Percentiles rank a stretch among this genome's conserved stretches.
Evolutionary conservation across 2,888 invertebrate species (phyloP).

Genomic region (Limnephilus lunatus): DNA sequence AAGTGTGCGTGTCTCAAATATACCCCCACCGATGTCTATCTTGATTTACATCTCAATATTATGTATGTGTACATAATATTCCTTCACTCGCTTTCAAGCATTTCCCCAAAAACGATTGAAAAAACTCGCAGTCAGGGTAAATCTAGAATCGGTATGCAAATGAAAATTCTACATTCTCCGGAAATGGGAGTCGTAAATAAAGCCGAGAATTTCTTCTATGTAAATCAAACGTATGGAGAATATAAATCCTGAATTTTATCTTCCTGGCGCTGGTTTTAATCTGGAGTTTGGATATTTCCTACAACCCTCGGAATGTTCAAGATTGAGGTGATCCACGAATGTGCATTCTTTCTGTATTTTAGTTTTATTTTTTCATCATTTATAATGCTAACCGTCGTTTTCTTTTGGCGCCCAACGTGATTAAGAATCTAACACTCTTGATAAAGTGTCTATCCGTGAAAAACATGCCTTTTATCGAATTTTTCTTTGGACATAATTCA

Average conservation of each 20-base stretch:
- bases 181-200: slow-evolving; percentile 29
- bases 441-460: background rate
- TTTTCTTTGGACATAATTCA: too few relatives aligned
- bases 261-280: background rate
- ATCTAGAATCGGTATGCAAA: slow-evolving; percentile 33
- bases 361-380: background rate
- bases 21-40: background rate
- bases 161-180: slow-evolving; percentile 26
- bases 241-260: background rate
- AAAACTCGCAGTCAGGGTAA: background rate
- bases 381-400: background rate
- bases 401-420: background rate
- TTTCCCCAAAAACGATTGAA: slow-evolving; percentile 23
- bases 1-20: background rate
- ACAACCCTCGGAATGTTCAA: background rate
- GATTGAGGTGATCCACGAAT: slow-evolving; percentile 3
- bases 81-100: background rate
- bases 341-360: background rate
- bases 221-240: slow-evolving; percentile 3
- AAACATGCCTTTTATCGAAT: background rate
- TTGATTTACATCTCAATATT: background rate
- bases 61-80: background rate
- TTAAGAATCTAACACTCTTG: background rate
- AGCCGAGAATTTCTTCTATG: slow-evolving; percentile 2
- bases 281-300: background rate